Conservation (phyloP, 2,888 invertebrate species). For the Eutolmus rufibarbis region DNA sequence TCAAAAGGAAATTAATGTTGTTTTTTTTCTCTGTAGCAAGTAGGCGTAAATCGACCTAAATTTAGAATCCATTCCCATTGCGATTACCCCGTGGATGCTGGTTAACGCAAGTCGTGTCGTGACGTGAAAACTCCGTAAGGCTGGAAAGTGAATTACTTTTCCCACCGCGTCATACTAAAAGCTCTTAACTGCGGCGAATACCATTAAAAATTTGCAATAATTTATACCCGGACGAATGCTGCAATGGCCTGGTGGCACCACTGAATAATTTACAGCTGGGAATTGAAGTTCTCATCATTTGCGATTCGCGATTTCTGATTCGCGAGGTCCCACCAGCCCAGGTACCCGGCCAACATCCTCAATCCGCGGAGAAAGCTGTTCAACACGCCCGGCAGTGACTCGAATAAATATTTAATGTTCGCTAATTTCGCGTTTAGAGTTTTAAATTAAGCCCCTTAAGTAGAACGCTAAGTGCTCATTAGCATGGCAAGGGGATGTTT, state of each 20-base stretch:
- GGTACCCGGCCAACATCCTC: not conserved
- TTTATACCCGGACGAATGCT: not conserved
- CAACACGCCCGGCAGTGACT: not conserved
- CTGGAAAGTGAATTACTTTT: not conserved
- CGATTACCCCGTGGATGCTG: not conserved
- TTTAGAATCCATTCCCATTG: not conserved
- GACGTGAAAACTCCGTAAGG: not conserved
- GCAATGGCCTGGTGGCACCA: not conserved
- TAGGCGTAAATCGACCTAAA: not conserved
- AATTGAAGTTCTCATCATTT: not conserved
- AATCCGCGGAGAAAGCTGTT: not conserved
- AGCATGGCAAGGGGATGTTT: slow-evolving; percentile 24
- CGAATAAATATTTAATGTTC: not conserved
- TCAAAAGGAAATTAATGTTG: not conserved
- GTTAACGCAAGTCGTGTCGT: not conserved
- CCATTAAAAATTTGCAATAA: not conserved
- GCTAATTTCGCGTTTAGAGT: slow-evolving; percentile 1
- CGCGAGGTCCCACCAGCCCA: not conserved
- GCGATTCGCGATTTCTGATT: not conserved
- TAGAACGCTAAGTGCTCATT: slow-evolving; percentile 20
- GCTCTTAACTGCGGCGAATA: not conserved
- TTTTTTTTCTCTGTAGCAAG: not conserved
- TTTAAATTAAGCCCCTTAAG: slow-evolving; percentile 3
- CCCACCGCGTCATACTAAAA: not conserved
- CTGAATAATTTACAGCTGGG: slow-evolving; percentile 20